phyloP scores from a whole-genome alignment of 1,140 invertebrate species.

The Cydia strobilella region DNA sequence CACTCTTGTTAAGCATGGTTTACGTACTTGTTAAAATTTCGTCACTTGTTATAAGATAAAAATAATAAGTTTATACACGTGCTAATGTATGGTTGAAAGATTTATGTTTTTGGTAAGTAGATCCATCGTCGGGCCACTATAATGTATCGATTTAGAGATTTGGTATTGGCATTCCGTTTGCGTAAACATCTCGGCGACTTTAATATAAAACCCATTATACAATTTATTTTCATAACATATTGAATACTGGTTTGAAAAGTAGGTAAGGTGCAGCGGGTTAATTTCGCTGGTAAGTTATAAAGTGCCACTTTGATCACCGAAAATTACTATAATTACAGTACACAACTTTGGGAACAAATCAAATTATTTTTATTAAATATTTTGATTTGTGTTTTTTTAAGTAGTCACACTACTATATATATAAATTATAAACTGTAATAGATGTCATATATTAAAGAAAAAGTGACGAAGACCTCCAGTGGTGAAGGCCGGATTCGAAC shows the following conservation, averaged over 20 bases:
- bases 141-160: background rate
- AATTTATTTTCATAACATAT: constrained; percentile 14
- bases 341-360: too few species aligned
- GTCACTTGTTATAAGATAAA: constrained; percentile 35
- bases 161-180: background rate
- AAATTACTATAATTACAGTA: too few species aligned
- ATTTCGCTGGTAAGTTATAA: too few species aligned
- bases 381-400: too few species aligned
- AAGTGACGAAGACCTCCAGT: too few species aligned
- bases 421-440: too few species aligned
- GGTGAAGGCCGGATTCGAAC: too few species aligned
- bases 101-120: constrained; percentile 36
- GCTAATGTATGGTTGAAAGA: constrained; percentile 33
- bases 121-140: constrained; percentile 31
- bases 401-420: too few species aligned
- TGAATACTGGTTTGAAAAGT: background rate
- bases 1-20: constrained; percentile 19
- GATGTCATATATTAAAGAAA: too few species aligned
- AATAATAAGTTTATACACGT: constrained; percentile 33
- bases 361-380: too few species aligned
- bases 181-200: constrained; percentile 16
- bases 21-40: constrained; percentile 35
- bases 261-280: too few species aligned
- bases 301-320: too few species aligned
- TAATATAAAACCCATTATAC: constrained; percentile 18